A percentile compares a stretch with the other conserved stretches of the same genome.
These are phyloP conservation scores for Pipistrellus pygmaeus DNA, from an alignment of 2,797 vertebrate genomes.

Conservation along the genomic window DNA sequence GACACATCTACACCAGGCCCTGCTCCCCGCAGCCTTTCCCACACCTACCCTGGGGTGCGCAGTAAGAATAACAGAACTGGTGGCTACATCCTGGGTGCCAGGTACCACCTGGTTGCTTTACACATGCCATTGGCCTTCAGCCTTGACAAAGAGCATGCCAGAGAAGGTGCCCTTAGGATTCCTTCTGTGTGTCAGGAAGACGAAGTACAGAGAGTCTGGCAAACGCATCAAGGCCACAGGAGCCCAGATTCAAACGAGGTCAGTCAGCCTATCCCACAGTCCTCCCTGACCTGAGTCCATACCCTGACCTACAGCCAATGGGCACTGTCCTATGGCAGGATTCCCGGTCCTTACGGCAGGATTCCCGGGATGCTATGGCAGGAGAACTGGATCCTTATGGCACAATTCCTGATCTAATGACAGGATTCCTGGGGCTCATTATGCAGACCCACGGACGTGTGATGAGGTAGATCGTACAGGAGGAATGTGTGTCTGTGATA, in stretches of 20 bases:
- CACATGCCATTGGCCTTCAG: accelerated
- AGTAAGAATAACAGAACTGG: accelerated
- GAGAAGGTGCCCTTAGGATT: not conserved
- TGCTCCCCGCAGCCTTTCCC: not conserved
- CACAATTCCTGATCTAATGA: no score
- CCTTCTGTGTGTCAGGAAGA: not conserved
- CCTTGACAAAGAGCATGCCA: not conserved
- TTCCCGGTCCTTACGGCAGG: not conserved
- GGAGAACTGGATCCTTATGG: no score
- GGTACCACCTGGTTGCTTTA: not conserved
- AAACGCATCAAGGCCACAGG: not conserved
- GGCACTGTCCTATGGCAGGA: no score
- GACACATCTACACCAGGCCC: accelerated
- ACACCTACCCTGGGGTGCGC: accelerated
- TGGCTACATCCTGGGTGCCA: not conserved
- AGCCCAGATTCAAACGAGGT: not conserved
- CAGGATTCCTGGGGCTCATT: no score
- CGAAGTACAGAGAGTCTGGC: not conserved
- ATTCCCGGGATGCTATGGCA: no score
- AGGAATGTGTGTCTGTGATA: not conserved
- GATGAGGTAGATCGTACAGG: not conserved
- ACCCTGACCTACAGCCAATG: not conserved
- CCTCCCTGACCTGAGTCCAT: not conserved
- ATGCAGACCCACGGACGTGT: not conserved
- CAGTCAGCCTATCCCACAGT: not conserved